Conservation (phyloP, 2,113 vertebrate genomes). For the Larimichthys crocea region DNA sequence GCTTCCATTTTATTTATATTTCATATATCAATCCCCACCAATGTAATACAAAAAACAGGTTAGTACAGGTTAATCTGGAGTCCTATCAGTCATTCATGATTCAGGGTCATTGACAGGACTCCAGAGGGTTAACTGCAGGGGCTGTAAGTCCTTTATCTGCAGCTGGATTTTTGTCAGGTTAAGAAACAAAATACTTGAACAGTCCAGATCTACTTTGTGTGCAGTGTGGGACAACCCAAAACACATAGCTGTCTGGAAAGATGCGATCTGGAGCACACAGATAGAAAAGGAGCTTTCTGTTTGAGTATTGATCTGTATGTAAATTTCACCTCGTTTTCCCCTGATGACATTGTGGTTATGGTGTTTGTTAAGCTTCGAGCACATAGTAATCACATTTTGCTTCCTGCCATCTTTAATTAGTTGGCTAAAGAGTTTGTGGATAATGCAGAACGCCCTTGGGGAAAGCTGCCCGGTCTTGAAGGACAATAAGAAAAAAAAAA, state of each 20-base stretch:
- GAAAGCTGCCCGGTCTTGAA: constrained; percentile 63
- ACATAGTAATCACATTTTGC: constrained; percentile 58
- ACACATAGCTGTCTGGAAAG: constrained; percentile 4
- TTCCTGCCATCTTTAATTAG: constrained; percentile 71
- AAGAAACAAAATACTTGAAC: constrained; percentile 20
- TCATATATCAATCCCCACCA: constrained; percentile 13
- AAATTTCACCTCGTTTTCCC: constrained; percentile 23
- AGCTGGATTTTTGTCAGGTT: not conserved
- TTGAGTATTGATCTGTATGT: constrained; percentile 44
- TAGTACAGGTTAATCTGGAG: not conserved
- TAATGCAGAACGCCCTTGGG: constrained; percentile 63
- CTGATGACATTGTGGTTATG: constrained; percentile 52
- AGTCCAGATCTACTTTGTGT: not conserved
- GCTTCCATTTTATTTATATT: constrained; percentile 9
- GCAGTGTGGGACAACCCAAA: not conserved
- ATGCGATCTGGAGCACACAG: not conserved
- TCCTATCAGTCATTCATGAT: too few relatives aligned
- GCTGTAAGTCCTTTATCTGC: constrained; percentile 21
- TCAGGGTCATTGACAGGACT: too few relatives aligned
- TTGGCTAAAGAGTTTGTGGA: constrained; percentile 65
- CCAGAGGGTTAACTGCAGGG: not conserved
- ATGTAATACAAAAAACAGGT: not conserved
- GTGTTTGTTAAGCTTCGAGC: constrained; percentile 52
- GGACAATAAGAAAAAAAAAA: constrained; percentile 36
- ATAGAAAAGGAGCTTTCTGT: not conserved